phyloP scores from a whole-genome alignment of 2,888 invertebrate species.

The Andrena chrysosceles region DNA sequence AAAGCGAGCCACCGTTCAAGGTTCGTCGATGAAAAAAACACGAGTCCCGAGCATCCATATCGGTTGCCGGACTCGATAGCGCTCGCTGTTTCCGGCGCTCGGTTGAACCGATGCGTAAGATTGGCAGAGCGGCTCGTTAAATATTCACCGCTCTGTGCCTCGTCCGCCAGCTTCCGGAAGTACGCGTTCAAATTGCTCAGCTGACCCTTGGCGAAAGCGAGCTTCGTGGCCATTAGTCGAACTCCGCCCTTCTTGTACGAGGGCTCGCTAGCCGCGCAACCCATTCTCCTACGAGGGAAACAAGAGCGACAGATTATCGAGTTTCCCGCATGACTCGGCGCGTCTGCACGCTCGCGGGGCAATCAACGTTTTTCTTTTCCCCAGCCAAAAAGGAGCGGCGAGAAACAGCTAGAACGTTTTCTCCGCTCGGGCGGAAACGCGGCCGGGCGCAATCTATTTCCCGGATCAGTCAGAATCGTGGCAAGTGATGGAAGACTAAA shows the following conservation, averaged over 20 bases:
- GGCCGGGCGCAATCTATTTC: conserved; percentile 11
- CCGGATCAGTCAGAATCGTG: conserved; percentile 4
- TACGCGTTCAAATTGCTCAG: conserved; percentile 86
- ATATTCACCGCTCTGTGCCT: conserved; percentile 54
- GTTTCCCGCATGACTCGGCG: background rate
- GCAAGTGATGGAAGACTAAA: background rate
- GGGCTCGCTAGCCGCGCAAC: conserved; percentile 74
- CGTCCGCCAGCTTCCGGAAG: conserved; percentile 65
- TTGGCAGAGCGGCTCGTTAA: conserved; percentile 34
- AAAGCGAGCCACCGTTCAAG: conserved; percentile 20
- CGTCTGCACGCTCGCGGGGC: background rate
- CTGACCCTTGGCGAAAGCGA: conserved; percentile 86
- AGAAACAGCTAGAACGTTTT: background rate
- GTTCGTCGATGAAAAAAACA: background rate
- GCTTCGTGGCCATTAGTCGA: conserved; percentile 85
- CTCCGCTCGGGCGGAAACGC: background rate
- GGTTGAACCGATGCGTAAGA: conserved; percentile 3
- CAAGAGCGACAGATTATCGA: background rate
- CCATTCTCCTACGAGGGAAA: conserved; percentile 69
- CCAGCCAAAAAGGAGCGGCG: background rate
- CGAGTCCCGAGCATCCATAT: background rate
- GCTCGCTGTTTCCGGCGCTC: conserved; percentile 4
- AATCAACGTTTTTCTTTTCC: conserved; percentile 4
- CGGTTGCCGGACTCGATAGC: conserved; percentile 15
- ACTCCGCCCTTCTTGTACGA: conserved; percentile 82